Base-by-base conservation (phyloP, 2,888 invertebrate species). In the Conops quadrifasciatus region DNA sequence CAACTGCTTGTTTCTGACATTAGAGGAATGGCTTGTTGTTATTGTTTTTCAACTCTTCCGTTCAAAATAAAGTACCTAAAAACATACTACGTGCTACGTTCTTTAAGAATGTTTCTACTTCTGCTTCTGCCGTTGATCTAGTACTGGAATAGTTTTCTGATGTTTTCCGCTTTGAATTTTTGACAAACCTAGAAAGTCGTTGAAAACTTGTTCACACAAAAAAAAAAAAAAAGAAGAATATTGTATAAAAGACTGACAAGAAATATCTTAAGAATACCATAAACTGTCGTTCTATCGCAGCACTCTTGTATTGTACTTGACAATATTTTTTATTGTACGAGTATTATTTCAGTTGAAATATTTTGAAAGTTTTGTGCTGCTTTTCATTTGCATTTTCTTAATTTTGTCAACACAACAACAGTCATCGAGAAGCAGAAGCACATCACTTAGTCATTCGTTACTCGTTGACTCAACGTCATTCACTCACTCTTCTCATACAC, bases 361-460 rank as follows among this genome's bases (percentile, higher is more conserved):
- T 36, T 47, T 45, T 16, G 9, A 36, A 24, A 47, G 45, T 36
- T 62, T 24, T 16, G 24, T 26, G 21, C 56, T 28, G 28, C 30
- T 30, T 28, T 56, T 66, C 66, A 66, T 66, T 66, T 53, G 43
- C 66, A 66, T 65, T 47, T 65, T 65, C 65, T 51, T 51, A 51
- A 51, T 49, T 28, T 65, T 65, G 26, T 9, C n/a, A 16, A 7
- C 45, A 47, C 45, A 16, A 36, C 36, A 36, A 36, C 36, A 36
- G 5, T 36, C 4, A 36, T 36, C 19, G 16, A 15, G 24, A 45
- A 45, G 45, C 24, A 21, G 11, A 21, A 47, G 45, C 21, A n/a
- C 45, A 24, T 36, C 36, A 36, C 36, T 36, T 9, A 36, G 36
- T 36, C 9, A 36, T 36, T 36, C 36, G 9, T 36, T 36, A 7